Conservation (phyloP, 2,888 invertebrate genomes). For the Patella pellucida region DNA sequence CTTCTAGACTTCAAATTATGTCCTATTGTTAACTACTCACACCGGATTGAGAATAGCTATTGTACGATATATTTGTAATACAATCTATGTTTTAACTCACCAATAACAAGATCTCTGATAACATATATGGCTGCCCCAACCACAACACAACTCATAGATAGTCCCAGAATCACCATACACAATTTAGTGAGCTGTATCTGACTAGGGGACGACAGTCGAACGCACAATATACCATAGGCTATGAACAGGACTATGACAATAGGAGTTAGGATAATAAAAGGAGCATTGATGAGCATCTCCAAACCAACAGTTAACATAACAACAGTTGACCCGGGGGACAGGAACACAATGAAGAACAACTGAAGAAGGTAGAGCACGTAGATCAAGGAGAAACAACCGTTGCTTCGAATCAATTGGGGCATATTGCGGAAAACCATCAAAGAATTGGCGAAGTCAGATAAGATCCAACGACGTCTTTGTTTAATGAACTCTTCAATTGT, state of each 20-base stretch:
- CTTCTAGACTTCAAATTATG: background rate
- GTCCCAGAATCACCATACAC: slow-evolving; percentile 38
- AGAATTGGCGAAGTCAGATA: slow-evolving; percentile 51
- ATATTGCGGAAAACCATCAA: slow-evolving; percentile 44
- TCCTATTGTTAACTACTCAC: background rate
- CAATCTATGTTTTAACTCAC: slow-evolving; percentile 26
- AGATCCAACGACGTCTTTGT: slow-evolving; percentile 49
- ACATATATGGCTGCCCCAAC: slow-evolving; percentile 42
- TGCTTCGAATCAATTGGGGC: slow-evolving; percentile 31
- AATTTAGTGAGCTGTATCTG: slow-evolving; percentile 40
- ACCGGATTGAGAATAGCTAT: slow-evolving; percentile 2
- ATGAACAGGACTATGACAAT: slow-evolving; percentile 24
- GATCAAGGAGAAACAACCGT: slow-evolving; percentile 43
- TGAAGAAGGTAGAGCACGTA: slow-evolving; percentile 47
- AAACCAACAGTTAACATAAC: slow-evolving; percentile 49
- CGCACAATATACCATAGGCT: slow-evolving; percentile 19
- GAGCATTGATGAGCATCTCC: slow-evolving; percentile 40
- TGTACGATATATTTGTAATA: background rate
- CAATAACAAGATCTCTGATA: slow-evolving; percentile 35
- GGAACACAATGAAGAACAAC: slow-evolving; percentile 45
- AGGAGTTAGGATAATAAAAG: slow-evolving; percentile 29
- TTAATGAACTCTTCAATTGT: slow-evolving; percentile 50
- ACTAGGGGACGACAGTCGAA: slow-evolving; percentile 14
- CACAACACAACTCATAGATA: slow-evolving; percentile 37
- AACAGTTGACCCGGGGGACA: slow-evolving; percentile 47